Evolutionary conservation across 2,113 vertebrate species (phyloP), one percentile per base, ranked within the genome.

Genomic region (Malurus alboscapulatus): DNA sequence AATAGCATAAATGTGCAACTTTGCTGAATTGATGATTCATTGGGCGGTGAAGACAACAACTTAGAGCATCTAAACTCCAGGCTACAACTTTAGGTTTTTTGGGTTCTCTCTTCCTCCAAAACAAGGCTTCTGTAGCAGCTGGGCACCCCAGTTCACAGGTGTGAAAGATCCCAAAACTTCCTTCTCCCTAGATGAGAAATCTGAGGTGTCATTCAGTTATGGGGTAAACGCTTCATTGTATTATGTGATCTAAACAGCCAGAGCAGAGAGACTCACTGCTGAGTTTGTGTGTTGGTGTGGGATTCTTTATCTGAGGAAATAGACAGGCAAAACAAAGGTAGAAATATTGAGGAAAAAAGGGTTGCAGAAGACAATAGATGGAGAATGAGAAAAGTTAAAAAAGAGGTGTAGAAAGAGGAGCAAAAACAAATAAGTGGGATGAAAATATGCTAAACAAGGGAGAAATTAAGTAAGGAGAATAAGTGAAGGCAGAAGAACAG

Each of bases 1-100:
- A 84, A 88, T 61, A 90, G 61, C 86, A 84, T n/a, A 50, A 63
- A 84, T 55, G 65, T 84, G 73, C 92, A 85, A 73, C 55, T 83
- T 79, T 34, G 40, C 44, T 29, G 51, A 85, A 88, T 17, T 73
- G 47, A 79, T 90, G 82, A 76, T 73, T 96, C 83, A 69, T 90
- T 73, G 77, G n/a, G 26, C 61, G 47, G 8, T 58, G 29, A 87
- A 95, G 66, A 75, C 38, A 92, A 78, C 27, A 68, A 9, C 62
- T 95, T 69, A 34, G 30, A 74, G 63, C 42, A 92, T 14, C 45
- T 69, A 53, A 92, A 84, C 47, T 87, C 58, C 58, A 76, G 26
- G 50, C 16, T 68, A 24, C 50, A 87, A 26, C 16, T 88, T 73
- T 10, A 30, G 25, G 42, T 30, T 38, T 59, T 34, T 65, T n/a